phyloP scores from a whole-genome alignment of 2,113 vertebrate species.

The Peromyscus polionotus region DNA sequence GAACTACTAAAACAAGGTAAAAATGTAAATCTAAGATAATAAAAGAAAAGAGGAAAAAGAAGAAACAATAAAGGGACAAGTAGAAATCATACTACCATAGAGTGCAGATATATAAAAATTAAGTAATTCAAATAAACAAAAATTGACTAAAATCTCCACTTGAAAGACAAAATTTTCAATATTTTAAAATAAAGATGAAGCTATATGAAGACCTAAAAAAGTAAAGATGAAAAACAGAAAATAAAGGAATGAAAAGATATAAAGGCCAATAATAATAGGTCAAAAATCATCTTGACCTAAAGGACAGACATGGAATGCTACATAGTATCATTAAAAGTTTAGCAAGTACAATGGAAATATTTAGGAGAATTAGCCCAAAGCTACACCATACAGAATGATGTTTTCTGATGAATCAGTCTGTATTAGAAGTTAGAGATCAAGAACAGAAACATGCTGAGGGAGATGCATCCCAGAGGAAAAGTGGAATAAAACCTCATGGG shows the following conservation, averaged over 20 bases:
- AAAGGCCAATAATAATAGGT: background rate
- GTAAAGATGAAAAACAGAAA: background rate
- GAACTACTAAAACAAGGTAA: background rate
- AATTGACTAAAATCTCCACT: background rate
- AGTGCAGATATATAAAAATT: background rate
- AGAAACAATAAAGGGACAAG: background rate
- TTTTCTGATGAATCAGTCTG: background rate
- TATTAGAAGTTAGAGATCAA: background rate
- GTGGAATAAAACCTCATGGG: background rate
- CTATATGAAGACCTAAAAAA: background rate
- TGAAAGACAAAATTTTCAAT: slow-evolving; percentile 1
- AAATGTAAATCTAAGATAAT: background rate
- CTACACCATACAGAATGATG: background rate
- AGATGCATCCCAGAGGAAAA: background rate
- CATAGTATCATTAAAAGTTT: background rate
- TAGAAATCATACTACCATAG: background rate
- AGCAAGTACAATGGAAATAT: background rate
- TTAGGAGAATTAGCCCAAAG: background rate
- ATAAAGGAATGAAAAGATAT: background rate
- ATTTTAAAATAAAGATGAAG: background rate
- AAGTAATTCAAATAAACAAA: slow-evolving; percentile 26
- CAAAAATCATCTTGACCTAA: background rate
- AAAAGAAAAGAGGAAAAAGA: background rate
- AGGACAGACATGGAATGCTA: background rate
- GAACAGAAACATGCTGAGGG: background rate